Base-by-base conservation (phyloP, 1,140 invertebrate genomes). In the Wasmannia auropunctata region DNA sequence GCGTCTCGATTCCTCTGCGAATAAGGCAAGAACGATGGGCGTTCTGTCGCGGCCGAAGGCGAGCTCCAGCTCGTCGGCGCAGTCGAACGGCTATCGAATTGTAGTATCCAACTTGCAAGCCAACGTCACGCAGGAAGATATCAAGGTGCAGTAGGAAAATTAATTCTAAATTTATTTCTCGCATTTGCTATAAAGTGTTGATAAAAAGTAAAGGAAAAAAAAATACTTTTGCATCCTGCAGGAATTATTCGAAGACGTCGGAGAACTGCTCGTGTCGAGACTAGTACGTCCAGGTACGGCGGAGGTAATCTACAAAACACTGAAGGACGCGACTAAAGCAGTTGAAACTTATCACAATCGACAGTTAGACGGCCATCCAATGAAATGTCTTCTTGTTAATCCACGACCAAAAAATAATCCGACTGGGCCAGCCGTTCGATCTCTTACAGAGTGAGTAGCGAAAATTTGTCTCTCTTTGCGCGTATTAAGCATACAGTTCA, bases 231-330 rank as follows among this genome's bases (percentile, higher is more conserved):
- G 54, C 62, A 51, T 76, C 88, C 49, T 67, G 70, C 87, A 98
- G 96, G 98, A 99, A 95, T 95, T 99, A 63, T 99, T 99, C 96
- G 98, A 98, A 92, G 98, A 98, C 92, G 97, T 99, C 83, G 98
- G 98, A 14, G 97, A 98, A 63, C 96, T 99, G 91, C 95, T 98
- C 54, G 97, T 97, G 86, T 98, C 98, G 2, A 96, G 97, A 89
- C 95, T 99, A 89, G 97, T 98, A n/a, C 96, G 98, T 70, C 96
- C 97, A 5, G 98, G 98, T 6, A 97, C 97, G 14, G 98, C 98
- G 0, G 98, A 99, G 95, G 98, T 99, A 14, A 97, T 98, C 87
- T 99, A 98, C 93, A 97, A 97, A 90, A 97, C 96, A 51, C 94
- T 97, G 74, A 97, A 98, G 87, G 98, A 99, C 95, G 98, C 98